A percentile compares a stretch with the other conserved stretches of the same genome.
These are phyloP conservation scores for Clytia hemisphaerica DNA, from an alignment of 30 jellyfish, hydroid and myxozoan genomes.

Conservation along the genomic window DNA sequence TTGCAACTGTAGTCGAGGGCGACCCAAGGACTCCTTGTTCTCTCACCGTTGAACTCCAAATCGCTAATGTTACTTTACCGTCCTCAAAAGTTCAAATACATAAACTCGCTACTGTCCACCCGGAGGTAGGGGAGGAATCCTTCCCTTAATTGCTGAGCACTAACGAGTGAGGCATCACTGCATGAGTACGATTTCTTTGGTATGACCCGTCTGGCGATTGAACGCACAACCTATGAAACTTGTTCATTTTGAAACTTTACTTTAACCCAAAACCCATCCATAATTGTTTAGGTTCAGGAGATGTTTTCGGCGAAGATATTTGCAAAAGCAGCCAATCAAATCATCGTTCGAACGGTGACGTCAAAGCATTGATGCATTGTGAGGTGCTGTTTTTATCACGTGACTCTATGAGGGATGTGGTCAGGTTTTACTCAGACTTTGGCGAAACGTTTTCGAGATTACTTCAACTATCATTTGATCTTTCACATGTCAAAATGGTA, in stretches of 20 bases:
- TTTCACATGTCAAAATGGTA: too few relatives aligned
- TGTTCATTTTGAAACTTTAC: background rate
- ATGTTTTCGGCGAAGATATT: conserved; percentile 79
- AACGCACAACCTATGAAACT: too few relatives aligned
- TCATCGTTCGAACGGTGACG: conserved; percentile 80
- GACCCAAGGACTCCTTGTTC: background rate
- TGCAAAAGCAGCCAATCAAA: conserved; percentile 37
- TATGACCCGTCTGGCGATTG: too few relatives aligned
- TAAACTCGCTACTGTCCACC: too few relatives aligned
- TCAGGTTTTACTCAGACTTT: conserved; percentile 62
- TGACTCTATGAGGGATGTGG: conserved; percentile 51
- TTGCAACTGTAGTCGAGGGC: background rate
- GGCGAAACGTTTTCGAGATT: conserved; percentile 58
- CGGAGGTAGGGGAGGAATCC: too few relatives aligned
- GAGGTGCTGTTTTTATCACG: conserved; percentile 63
- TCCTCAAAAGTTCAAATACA: too few relatives aligned
- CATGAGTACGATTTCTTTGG: too few relatives aligned
- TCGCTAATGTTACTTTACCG: background rate
- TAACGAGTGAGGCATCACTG: too few relatives aligned
- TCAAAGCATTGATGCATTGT: conserved; percentile 78
- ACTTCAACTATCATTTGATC: conserved; percentile 66
- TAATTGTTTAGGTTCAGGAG: conserved; percentile 71
- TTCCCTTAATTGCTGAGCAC: too few relatives aligned
- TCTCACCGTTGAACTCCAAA: background rate
- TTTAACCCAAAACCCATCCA: background rate